A percentile compares a stretch with the other conserved stretches of the same genome.
Conservation (phyloP, 2,113 vertebrate genomes). For the Mus spicilegus region DNA sequence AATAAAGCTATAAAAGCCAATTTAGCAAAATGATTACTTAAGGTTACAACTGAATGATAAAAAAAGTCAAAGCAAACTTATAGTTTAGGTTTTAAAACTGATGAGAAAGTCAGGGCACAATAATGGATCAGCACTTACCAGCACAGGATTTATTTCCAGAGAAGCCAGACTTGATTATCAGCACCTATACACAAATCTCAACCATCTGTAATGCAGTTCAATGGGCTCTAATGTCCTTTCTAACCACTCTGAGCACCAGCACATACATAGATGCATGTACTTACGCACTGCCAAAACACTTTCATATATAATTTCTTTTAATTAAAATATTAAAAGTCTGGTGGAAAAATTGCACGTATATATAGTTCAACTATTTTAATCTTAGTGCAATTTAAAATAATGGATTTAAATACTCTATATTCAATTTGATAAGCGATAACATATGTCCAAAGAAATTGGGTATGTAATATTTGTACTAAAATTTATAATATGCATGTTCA, state of each 20-base stretch:
- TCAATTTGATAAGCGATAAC: background rate
- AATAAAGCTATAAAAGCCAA: background rate
- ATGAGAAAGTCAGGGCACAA: background rate
- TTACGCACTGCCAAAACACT: background rate
- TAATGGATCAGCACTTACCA: background rate
- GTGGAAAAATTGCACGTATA: background rate
- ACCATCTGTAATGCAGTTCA: background rate
- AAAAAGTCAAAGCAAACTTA: background rate
- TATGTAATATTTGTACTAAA: background rate
- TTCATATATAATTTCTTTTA: too few relatives aligned
- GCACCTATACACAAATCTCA: background rate
- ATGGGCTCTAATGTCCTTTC: background rate
- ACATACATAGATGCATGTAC: background rate
- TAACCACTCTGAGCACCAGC: background rate
- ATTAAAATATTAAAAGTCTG: background rate
- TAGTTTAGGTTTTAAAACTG: background rate
- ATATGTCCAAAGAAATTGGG: background rate
- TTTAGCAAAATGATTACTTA: background rate
- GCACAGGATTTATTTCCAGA: background rate
- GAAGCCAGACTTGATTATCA: too few relatives aligned
- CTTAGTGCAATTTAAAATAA: background rate
- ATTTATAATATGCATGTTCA: background rate
- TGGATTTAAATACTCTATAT: background rate
- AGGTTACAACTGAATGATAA: background rate
- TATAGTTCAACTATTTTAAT: background rate